Evolutionary conservation across 2,113 vertebrate genomes (phyloP).

Genomic region (Chelonoidis abingdonii): DNA sequence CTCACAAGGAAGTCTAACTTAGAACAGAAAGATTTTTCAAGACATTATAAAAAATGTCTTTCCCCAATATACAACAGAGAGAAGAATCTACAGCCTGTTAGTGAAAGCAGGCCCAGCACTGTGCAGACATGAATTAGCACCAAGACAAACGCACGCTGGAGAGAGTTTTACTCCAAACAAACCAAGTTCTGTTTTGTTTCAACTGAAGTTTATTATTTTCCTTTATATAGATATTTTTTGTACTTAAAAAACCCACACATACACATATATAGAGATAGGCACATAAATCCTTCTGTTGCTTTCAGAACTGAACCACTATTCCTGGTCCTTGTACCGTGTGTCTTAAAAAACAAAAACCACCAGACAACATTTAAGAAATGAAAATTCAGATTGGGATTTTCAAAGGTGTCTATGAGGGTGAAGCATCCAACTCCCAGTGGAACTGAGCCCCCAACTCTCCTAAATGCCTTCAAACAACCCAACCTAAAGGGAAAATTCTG

Average conservation of each 20-base stretch:
- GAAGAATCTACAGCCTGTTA: neutral
- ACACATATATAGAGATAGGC: neutral
- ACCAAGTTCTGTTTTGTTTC: neutral
- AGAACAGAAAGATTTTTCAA: neutral
- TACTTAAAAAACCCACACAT: neutral
- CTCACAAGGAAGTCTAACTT: neutral
- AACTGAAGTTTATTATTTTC: neutral
- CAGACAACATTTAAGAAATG: neutral
- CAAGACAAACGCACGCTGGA: neutral
- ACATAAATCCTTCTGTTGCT: constrained; percentile 33
- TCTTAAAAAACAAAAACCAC: neutral
- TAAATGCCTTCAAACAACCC: neutral
- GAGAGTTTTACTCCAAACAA: fast-evolving
- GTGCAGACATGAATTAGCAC: neutral
- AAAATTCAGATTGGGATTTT: neutral
- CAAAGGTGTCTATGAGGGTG: neutral
- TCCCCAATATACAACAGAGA: neutral
- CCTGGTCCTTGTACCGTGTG: neutral
- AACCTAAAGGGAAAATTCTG: neutral
- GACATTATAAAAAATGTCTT: neutral
- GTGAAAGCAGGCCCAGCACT: neutral
- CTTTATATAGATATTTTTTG: neutral
- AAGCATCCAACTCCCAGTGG: neutral
- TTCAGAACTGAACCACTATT: neutral
- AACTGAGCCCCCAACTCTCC: neutral